Conservation (phyloP, 2,113 vertebrate species). For the Podarcis muralis region DNA sequence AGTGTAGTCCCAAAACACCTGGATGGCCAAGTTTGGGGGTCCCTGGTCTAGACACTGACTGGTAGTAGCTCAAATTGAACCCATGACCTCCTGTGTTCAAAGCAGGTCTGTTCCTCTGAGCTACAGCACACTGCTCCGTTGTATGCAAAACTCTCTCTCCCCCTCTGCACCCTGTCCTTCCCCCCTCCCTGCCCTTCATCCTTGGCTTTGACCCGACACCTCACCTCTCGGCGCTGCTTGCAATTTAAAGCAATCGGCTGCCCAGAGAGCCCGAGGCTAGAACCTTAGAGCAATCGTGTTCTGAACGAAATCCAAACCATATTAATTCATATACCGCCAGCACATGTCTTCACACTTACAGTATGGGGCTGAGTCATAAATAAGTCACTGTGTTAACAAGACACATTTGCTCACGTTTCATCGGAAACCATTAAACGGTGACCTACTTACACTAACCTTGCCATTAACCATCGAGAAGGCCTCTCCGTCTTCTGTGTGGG, state of each 20-base stretch:
- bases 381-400: slow-evolving; percentile 25
- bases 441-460: slow-evolving; percentile 20
- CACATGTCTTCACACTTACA: slow-evolving; percentile 26
- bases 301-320: slow-evolving; percentile 13
- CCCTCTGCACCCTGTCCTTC: not conserved
- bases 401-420: not conserved
- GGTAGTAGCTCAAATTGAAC: not conserved
- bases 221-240: not conserved
- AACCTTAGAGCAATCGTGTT: not conserved
- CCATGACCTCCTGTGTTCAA: not conserved
- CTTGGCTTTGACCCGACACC: not conserved
- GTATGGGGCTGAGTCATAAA: not conserved
- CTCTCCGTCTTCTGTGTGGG: not conserved
- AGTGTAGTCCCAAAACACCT: too few species aligned
- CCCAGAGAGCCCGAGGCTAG: not conserved
- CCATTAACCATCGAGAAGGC: not conserved
- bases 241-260: not conserved
- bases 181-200: not conserved
- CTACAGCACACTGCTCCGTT: not conserved
- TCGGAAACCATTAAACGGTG: slow-evolving; percentile 12
- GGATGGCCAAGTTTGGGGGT: too few species aligned
- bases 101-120: not conserved
- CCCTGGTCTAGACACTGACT: too few species aligned
- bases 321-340: not conserved
- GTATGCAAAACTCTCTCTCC: not conserved